A percentile compares a stretch with the other conserved stretches of the same genome.
phyloP scores from a whole-genome alignment of 2,797 vertebrate species.

The Knipowitschia caucasica region DNA sequence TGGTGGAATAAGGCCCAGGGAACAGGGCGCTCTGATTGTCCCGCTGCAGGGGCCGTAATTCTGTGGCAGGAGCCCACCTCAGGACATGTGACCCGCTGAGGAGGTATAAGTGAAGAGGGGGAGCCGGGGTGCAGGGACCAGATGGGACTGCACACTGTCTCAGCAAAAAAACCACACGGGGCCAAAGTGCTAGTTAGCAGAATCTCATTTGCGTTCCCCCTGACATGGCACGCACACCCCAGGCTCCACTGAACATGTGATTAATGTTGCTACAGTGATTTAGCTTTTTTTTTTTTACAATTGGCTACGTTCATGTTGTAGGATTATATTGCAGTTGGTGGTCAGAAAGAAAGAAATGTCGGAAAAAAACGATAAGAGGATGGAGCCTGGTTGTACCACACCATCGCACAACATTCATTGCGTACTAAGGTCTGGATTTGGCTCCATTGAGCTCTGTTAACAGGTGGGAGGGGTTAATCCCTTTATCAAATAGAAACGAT shows the following conservation, averaged over 20 bases:
- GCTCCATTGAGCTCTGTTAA: no score
- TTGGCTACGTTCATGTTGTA: no score
- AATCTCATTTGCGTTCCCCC: constrained; percentile 47
- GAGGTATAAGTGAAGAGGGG: constrained; percentile 47
- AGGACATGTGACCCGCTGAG: constrained; percentile 40
- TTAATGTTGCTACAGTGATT: no score
- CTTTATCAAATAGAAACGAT: no score
- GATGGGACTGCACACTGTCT: constrained; percentile 70
- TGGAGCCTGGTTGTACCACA: no score
- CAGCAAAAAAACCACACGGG: constrained; percentile 64
- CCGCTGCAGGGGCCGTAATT: constrained; percentile 23
- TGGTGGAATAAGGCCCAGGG: constrained; percentile 17
- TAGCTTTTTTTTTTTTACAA: no score
- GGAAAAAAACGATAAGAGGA: no score
- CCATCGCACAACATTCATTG: no score
- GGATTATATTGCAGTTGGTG: no score
- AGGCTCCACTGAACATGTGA: constrained; percentile 1
- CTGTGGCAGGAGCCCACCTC: constrained; percentile 33
- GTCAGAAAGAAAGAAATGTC: no score
- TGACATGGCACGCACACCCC: constrained; percentile 31
- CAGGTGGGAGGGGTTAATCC: no score
- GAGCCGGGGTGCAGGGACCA: constrained; percentile 61
- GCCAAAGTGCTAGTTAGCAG: constrained; percentile 50
- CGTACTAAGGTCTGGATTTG: no score
- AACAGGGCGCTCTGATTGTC: constrained; percentile 29